Base-by-base conservation (phyloP, 2,113 vertebrate species). In the Centrocercus urophasianus region DNA sequence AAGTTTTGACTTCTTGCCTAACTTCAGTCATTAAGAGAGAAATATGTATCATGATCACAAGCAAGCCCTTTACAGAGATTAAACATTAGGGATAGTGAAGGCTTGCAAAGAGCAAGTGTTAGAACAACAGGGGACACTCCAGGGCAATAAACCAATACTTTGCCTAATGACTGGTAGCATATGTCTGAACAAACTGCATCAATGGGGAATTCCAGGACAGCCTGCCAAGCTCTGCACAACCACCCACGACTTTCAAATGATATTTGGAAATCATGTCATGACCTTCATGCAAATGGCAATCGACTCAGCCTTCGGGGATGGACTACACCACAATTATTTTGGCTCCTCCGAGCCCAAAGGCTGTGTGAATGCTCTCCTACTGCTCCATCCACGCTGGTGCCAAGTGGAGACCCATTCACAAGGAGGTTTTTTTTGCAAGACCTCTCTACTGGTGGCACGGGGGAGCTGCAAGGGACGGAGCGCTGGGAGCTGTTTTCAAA, bases 211-310 rank as follows among this genome's bases (percentile, higher is more conserved):
- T 50, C 34, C 0, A 2, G 27, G 30, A 13, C 21, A 10, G 25
- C 73, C 77, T 43, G 78, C 83, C 86, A 76, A 64, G 13, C 59
- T 5, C 21, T 8, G 12, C 42, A 18, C 6, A 63, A 9, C 30
- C 0, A 0, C 43, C 32, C 69, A 27, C 27, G 1, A 2, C 9
- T 20, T 18, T 32, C 34, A 3, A 40, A 61, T 0, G 14, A 1
- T 4, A 3, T 8, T 32, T 38, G 15, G 40, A 69, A 74, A 34
- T 6, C 38, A 40, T 0, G 4, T 10, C 0, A 10, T 2, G 73
- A 20, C 27, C 36, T 7, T 45, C 1, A 13, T 1, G 6, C 4
- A 4, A 43, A 28, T 4, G 22, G 1, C 5, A 16, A 32, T 28
- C 24, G 8, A 30, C 20, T 3, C 10, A 5, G 3, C 60, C 57